These are phyloP conservation scores for Poecilia wingei DNA, from an alignment of 2,797 vertebrate genomes.

Conservation along the genomic window DNA sequence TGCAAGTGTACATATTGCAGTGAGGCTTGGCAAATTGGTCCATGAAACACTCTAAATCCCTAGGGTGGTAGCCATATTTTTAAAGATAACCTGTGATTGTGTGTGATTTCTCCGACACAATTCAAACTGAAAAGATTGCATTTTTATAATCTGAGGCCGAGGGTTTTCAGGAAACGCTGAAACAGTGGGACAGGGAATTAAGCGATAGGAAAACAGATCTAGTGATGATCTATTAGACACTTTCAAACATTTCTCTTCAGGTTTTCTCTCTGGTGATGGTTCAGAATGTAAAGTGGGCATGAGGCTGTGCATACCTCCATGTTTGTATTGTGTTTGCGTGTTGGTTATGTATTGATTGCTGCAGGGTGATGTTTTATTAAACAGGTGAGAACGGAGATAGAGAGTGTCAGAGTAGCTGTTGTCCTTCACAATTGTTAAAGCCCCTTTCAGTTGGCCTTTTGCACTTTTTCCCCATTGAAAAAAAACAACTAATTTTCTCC, in stretches of 20 bases:
- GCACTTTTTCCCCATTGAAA: background rate
- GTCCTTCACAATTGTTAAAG: slow-evolving; percentile 36
- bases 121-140: slow-evolving; percentile 33
- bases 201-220: slow-evolving; percentile 12
- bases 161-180: background rate
- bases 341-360: slow-evolving; percentile 51
- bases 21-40: slow-evolving; percentile 18
- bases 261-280: slow-evolving; percentile 16
- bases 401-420: slow-evolving; percentile 24
- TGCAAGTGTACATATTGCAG: slow-evolving; percentile 1
- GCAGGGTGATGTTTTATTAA: slow-evolving; percentile 71
- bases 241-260: slow-evolving; percentile 25
- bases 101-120: background rate
- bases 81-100: background rate
- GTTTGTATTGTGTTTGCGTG: slow-evolving; percentile 34
- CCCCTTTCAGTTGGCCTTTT: slow-evolving; percentile 22
- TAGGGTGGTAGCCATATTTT: slow-evolving; percentile 1
- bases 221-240: slow-evolving; percentile 19
- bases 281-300: slow-evolving; percentile 45
- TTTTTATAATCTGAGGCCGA: slow-evolving; percentile 44
- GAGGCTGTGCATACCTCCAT: slow-evolving; percentile 8
- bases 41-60: slow-evolving; percentile 15
- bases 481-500: background rate
- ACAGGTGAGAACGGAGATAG: slow-evolving; percentile 39
- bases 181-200: background rate